A percentile compares a stretch with the other conserved stretches of the same genome.
Evolutionary conservation across 2,797 vertebrate species (phyloP).

Genomic region (Macrochelys suwanniensis): DNA sequence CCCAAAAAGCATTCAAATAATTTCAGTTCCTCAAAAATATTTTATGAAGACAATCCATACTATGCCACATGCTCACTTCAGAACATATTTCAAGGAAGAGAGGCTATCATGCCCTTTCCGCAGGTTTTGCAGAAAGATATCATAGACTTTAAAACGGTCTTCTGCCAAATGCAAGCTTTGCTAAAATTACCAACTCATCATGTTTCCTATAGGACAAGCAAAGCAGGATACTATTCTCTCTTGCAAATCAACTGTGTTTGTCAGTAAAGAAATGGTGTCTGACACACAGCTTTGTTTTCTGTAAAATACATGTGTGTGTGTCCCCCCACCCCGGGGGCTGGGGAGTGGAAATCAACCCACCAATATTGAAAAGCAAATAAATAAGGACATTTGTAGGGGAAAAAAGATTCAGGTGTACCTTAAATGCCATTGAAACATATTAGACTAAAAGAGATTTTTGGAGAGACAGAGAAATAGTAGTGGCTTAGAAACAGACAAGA

Average conservation of each 20-base stretch:
- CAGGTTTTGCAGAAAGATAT: constrained; percentile 6
- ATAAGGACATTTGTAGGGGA: not conserved
- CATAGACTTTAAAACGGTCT: constrained; percentile 16
- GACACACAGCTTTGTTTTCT: constrained; percentile 27
- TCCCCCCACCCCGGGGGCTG: not conserved
- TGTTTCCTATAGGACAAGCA: not conserved
- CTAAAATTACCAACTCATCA: not conserved
- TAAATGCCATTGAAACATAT: not conserved
- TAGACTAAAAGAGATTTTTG: constrained; percentile 43
- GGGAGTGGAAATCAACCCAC: constrained; percentile 50
- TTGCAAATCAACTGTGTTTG: not conserved
- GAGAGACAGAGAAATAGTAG: constrained; percentile 21
- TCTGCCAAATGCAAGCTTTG: not conserved
- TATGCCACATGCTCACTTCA: not conserved
- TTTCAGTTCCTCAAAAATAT: constrained; percentile 21
- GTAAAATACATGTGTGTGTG: not conserved
- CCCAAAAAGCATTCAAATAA: not conserved
- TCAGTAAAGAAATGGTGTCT: constrained; percentile 2
- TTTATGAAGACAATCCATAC: not conserved
- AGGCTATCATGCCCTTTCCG: not conserved
- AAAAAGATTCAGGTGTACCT: not conserved
- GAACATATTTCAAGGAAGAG: not conserved
- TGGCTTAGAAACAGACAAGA: constrained; percentile 53
- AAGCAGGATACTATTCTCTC: not conserved
- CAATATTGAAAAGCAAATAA: constrained; percentile 29